Evolutionary conservation across 92 coral and sea anemone species (phyloP), one percentile per base, ranked within the genome.

Genomic region (Porites lobata): DNA sequence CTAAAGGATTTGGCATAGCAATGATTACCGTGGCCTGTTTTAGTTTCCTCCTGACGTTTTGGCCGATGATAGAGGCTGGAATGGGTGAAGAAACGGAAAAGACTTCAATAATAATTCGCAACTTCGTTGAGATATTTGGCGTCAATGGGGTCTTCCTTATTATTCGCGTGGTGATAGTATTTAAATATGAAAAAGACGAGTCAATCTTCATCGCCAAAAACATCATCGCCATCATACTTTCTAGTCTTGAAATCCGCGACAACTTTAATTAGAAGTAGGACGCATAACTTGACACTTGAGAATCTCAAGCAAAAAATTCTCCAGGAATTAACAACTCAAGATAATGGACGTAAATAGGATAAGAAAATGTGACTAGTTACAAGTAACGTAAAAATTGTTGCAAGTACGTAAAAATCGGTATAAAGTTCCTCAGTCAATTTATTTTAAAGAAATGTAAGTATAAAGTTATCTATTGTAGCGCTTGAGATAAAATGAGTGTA

Each of bases 151-250:
- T 69, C 1, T 91, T 91, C 54, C 61, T 87, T 10, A 53, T 87
- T 0, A 66, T 91, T 78, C 90, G 91, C 69, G 20, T 76, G 43
- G 82, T 88, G 19, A 65, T 91, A 17, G 65, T 80, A 54, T 66
- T 87, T 9, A 19, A 62, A 15, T 82, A 82, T 59, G 65, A 78
- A 1, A 87, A 87, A 62, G 88, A 87, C 9, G 92, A 81, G 4
- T 76, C 91, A 13, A 83, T 91, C 20, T 91, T 91, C 65, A 91
- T 77, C 43, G 87, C 92, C 4, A 91, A 91, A 47, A 91, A 82
- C 53, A 76, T 9, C 43, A 79, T 79, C 17, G 43, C 69, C 38
- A 43, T 79, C 12, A 4, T 19, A 4, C 72, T 79, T 0, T 69
- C 74, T 2, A 0, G 5, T 11, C 50, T 77, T 22, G 19, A 56